phyloP scores from a whole-genome alignment of 2,888 invertebrate genomes.

The Pollenia angustigena region DNA sequence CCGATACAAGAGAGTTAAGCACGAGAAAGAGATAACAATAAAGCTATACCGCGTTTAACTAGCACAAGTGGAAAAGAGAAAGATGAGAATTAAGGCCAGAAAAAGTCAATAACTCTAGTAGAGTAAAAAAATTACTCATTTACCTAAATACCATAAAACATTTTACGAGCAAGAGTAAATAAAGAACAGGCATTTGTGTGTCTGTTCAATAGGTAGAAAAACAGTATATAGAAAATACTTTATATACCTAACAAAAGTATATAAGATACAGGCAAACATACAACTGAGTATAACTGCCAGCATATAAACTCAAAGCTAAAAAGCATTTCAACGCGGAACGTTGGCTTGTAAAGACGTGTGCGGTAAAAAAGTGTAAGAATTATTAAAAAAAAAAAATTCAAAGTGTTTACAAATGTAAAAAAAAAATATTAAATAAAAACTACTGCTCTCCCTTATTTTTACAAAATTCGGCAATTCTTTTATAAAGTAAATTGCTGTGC shows the following conservation, averaged over 20 bases:
- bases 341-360: slow-evolving; percentile 68
- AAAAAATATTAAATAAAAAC: slow-evolving; percentile 1
- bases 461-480: background rate
- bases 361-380: slow-evolving; percentile 19
- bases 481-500: background rate
- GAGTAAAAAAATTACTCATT: slow-evolving; percentile 60
- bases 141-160: slow-evolving; percentile 29
- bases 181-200: slow-evolving; percentile 29
- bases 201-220: slow-evolving; percentile 41
- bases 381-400: slow-evolving; percentile 34
- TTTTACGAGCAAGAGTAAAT: slow-evolving; percentile 15
- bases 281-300: slow-evolving; percentile 44
- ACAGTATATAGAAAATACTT: slow-evolving; percentile 63
- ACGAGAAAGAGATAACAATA: slow-evolving; percentile 33
- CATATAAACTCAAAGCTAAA: slow-evolving; percentile 40
- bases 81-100: slow-evolving; percentile 23
- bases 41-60: rapidly evolving
- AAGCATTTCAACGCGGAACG: slow-evolving; percentile 74
- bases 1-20: slow-evolving; percentile 33
- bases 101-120: slow-evolving; percentile 63
- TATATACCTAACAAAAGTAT: slow-evolving; percentile 28
- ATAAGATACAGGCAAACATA: slow-evolving; percentile 52
- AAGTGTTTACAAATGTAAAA: slow-evolving; percentile 11
- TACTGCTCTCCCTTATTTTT: background rate
- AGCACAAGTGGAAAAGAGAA: slow-evolving; percentile 27